Evolutionary conservation across 2,797 vertebrate genomes (phyloP), one percentile per base, ranked within the genome.

Genomic region (Sebastes hopkinsi): DNA sequence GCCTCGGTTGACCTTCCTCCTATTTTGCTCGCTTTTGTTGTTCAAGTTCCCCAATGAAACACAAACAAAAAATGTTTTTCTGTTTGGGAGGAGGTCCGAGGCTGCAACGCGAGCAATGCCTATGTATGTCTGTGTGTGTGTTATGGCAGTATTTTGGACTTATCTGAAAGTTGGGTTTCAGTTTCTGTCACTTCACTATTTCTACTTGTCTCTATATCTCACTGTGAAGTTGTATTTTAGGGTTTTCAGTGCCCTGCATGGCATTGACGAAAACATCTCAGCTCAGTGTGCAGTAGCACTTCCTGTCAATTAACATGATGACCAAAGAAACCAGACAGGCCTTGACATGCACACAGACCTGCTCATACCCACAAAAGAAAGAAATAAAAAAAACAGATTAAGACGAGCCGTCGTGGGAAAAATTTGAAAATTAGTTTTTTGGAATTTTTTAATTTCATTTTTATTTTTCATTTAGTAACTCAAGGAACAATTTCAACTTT

Each of bases 301-400:
- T 86, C 65, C 86, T 89, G 85, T 91, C 91, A 92, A 90, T 92
- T 91, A 92, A 79, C 82, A 74, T 82, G 83, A 88, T 73, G 80
- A 90, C 79, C 77, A 72, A 64, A 82, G 16, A 88, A 34, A 52
- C 25, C 46, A 70, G 88, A 80, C 85, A 42, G 84, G 80, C 75
- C 71, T 65, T 69, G 78, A 87, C 76, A 79, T 61, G 61, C 65
- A 72, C 72, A 36, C 54, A 59, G 68, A 71, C 80, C 66, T 25
- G 71, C 62, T 76, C 69, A 13, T 61, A 67, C n/a, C 61, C 2
- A 64, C 32, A 30, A 23, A 65, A 75, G 10, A 14, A 8, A 29
- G 1, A 60, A 52, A 65, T 1, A 6, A 36, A 73, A 38, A 38
- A 71, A 75, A 65, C 55, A 27, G 6, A 80, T 67, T 42, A 72